Evolutionary conservation across 1,140 invertebrate species (phyloP), one percentile per base, ranked within the genome.

Genomic region (Pinna nobilis): DNA sequence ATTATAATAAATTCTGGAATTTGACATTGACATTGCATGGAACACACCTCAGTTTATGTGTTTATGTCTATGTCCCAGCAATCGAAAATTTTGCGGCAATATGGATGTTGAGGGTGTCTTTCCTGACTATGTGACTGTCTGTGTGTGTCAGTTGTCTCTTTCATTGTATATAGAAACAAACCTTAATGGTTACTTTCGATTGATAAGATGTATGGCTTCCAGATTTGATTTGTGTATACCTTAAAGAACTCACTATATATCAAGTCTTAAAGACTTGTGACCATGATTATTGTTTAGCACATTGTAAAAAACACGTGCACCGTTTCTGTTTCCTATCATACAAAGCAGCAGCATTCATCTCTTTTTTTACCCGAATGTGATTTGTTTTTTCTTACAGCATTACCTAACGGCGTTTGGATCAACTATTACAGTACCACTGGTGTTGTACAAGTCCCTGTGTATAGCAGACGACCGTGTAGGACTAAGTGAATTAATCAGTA

Each of bases 381-480:
- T 51, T 6, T 65, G 18, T 25, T 13, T 76, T 68, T 39, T 60
- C 6, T 59, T 64, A 25, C 61, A 80, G 78, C 71, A 80, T 37
- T 75, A 71, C 39, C 44, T 80, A 9, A 70, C 75, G 41, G 78
- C 74, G 2, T 74, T 77, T 67, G 78, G 78, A 0, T 67, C 71
- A 5, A 63, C 63, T 11, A 64, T 79, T 3, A 57, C 72, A n/a
- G 32, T 78, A 70, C 86, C 28, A 93, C 2, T 92, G 76, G 93
- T 97, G 47, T 85, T 97, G 47, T 93, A 94, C 13, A 94, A 94
- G 1, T 92, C 93, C 0, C 89, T 97, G 1, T 97, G 95, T 86
- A 95, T 97, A 92, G 91, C 90, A 1, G 93, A 94, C 92, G 86
- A 87, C 55, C 66, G 63, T 0, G 74, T 86, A 1, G 82, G 78